A percentile compares a stretch with the other conserved stretches of the same genome.
Conservation (phyloP, 23 tunicate genomes). For the Oikopleura vanhoeffeni region DNA sequence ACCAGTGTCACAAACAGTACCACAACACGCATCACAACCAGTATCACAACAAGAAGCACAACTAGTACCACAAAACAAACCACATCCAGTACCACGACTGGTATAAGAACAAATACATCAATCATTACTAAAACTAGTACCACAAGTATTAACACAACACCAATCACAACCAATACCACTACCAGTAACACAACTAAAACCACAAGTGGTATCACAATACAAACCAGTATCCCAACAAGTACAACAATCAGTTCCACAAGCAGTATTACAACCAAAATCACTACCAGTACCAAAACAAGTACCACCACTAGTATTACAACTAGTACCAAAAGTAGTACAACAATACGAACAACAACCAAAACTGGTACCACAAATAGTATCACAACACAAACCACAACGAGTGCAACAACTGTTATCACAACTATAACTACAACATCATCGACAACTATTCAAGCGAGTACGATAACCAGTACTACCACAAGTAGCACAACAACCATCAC, state of each 20-base stretch:
- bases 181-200: background rate
- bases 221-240: background rate
- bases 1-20: no score
- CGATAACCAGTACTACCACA: background rate
- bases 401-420: background rate
- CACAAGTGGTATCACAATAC: background rate
- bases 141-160: background rate
- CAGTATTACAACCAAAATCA: background rate
- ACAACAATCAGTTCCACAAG: background rate
- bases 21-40: no score
- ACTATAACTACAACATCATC: background rate
- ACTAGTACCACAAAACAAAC: no score
- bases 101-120: no score
- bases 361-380: background rate
- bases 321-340: background rate
- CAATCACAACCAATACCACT: background rate
- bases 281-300: background rate
- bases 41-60: no score
- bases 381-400: background rate
- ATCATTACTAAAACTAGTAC: background rate
- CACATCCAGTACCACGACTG: no score
- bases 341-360: background rate
- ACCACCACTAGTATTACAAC: background rate
- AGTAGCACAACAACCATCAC: background rate
- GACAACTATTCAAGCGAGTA: background rate